Percentiles rank a stretch among this genome's conserved stretches.
Conservation (phyloP, 2,113 vertebrate species). For the Abramis brama region DNA sequence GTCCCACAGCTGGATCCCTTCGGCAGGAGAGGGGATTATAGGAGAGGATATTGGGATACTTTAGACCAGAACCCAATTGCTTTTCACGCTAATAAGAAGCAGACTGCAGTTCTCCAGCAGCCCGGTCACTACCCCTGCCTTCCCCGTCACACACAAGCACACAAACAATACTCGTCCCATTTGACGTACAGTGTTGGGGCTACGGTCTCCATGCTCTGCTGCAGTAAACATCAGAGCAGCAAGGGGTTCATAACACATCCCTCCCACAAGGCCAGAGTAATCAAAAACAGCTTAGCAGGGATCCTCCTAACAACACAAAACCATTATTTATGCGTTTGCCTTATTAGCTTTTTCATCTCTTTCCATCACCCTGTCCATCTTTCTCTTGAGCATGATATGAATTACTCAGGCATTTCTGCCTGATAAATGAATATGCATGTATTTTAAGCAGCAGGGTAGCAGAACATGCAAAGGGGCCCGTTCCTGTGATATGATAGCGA, state of each 20-base stretch:
- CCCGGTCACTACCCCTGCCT: slow-evolving; percentile 29
- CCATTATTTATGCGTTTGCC: slow-evolving; percentile 45
- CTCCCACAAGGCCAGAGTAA: slow-evolving; percentile 27
- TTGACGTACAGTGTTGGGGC: slow-evolving; percentile 2
- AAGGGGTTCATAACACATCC: slow-evolving; percentile 6
- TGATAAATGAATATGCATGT: slow-evolving; percentile 16
- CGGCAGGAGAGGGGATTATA: slow-evolving; percentile 30
- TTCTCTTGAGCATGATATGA: neutral
- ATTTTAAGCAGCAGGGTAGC: neutral
- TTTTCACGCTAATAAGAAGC: slow-evolving; percentile 51
- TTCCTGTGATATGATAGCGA: neutral
- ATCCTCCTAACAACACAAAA: slow-evolving; percentile 30
- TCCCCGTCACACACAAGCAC: slow-evolving; percentile 11
- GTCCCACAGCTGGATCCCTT: slow-evolving; percentile 40
- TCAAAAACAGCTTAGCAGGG: slow-evolving; percentile 39
- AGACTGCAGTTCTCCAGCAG: slow-evolving; percentile 44
- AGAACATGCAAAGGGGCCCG: neutral
- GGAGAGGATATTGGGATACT: slow-evolving; percentile 45
- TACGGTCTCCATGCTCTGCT: slow-evolving; percentile 18
- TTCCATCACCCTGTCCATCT: neutral
- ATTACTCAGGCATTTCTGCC: slow-evolving; percentile 7
- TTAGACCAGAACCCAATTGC: slow-evolving; percentile 31
- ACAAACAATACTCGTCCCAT: slow-evolving; percentile 27
- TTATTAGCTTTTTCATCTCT: slow-evolving; percentile 17
- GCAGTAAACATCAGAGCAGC: slow-evolving; percentile 11